Evolutionary conservation across 2,888 invertebrate genomes (phyloP).

Genomic region (Microplitis manilae): DNA sequence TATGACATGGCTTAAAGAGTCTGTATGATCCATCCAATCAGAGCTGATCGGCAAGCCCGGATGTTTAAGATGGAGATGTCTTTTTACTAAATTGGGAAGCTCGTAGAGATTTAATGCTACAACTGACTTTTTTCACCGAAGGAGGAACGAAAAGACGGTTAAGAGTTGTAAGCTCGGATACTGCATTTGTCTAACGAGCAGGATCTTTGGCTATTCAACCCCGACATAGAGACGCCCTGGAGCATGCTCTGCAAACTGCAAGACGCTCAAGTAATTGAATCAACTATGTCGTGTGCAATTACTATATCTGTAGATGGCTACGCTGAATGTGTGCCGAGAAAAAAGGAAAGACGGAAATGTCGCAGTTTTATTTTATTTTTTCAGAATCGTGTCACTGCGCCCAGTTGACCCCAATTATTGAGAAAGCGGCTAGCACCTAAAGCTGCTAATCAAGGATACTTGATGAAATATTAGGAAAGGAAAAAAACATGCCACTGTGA

Average conservation of each 20-base stretch:
- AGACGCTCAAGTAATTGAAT: constrained; percentile 35
- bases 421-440: constrained; percentile 33
- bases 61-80: background rate
- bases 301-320: too few relatives aligned
- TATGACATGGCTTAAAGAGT: background rate
- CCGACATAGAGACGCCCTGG: constrained; percentile 39
- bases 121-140: too few relatives aligned
- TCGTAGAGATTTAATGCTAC: too few relatives aligned
- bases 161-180: constrained; percentile 16
- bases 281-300: constrained; percentile 36
- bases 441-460: constrained; percentile 25
- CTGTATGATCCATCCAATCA: constrained; percentile 11
- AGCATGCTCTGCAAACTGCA: constrained; percentile 26
- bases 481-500: background rate
- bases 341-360: constrained; percentile 11
- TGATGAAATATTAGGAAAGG: constrained; percentile 23
- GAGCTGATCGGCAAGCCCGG: background rate
- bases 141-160: too few relatives aligned
- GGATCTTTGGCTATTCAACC: constrained; percentile 49
- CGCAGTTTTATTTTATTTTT: background rate
- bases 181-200: constrained; percentile 51
- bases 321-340: too few relatives aligned
- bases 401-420: constrained; percentile 42
- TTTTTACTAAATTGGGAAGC: background rate
- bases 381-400: constrained; percentile 28